Evolutionary conservation across 2,888 invertebrate genomes (phyloP).

Genomic region (Latrodectus elegans): DNA sequence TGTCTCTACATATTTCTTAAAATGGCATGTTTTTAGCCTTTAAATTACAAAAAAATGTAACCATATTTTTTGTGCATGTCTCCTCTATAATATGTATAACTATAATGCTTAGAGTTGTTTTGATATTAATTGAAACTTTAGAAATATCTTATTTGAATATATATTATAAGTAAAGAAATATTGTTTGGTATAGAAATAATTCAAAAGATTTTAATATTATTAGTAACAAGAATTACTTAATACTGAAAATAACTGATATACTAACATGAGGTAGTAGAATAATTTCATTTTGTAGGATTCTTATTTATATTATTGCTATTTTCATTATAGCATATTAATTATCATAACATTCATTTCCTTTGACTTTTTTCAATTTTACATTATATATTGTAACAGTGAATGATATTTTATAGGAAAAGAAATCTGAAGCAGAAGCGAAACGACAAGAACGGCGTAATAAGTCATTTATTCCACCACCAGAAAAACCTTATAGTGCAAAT

Average conservation of each 20-base stretch:
- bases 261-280: no score
- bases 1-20: no score
- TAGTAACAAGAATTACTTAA: neutral
- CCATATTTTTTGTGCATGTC: no score
- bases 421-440: constrained; percentile 79
- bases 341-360: neutral
- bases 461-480: constrained; percentile 88
- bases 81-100: no score
- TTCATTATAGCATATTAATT: neutral
- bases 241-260: neutral
- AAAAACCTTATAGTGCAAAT: constrained; percentile 74
- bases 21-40: no score
- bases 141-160: no score
- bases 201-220: no score
- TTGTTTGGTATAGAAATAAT: no score
- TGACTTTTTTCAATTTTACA: neutral
- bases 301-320: neutral
- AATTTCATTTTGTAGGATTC: neutral
- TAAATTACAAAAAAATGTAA: no score
- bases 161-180: no score
- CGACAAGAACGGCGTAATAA: constrained; percentile 86
- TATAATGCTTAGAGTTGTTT: no score
- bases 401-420: constrained; percentile 72
- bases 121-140: no score
- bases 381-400: constrained; percentile 39